Evolutionary conservation across 2,888 invertebrate genomes (phyloP).

Genomic region (Endomychus coccineus): DNA sequence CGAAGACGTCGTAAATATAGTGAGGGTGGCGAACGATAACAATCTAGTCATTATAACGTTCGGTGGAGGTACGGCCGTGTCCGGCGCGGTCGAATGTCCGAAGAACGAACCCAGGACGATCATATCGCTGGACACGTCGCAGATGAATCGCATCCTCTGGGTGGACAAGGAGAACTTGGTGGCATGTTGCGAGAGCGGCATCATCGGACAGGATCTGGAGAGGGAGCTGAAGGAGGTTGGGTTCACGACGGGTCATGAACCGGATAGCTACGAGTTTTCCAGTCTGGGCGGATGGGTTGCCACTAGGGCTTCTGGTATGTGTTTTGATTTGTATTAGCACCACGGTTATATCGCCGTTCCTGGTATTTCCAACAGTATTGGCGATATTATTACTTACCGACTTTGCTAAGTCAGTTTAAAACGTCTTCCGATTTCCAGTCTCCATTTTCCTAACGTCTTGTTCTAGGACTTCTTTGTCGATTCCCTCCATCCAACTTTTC

Average conservation of each 20-base stretch:
- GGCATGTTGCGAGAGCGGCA: constrained; percentile 80
- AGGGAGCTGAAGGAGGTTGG: constrained; percentile 69
- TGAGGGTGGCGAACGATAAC: constrained; percentile 64
- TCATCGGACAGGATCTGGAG: constrained; percentile 92
- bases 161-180: constrained; percentile 78
- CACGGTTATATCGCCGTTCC: background rate
- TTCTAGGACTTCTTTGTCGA: too few relatives aligned
- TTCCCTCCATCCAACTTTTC: too few relatives aligned
- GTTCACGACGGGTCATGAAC: constrained; percentile 92
- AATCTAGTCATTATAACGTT: constrained; percentile 84
- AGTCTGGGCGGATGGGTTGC: constrained; percentile 88
- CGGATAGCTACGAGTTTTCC: constrained; percentile 96
- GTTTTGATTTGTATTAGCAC: constrained; percentile 1
- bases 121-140: constrained; percentile 84
- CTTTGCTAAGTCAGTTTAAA: too few relatives aligned
- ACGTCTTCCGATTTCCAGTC: too few relatives aligned
- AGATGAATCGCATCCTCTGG: constrained; percentile 95
- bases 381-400: constrained; percentile 1
- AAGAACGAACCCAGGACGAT: constrained; percentile 70
- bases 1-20: constrained; percentile 75
- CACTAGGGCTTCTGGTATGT: constrained; percentile 51
- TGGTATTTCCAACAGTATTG: background rate
- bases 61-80: constrained; percentile 92
- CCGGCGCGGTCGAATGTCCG: constrained; percentile 82
- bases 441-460: too few relatives aligned